Conservation (phyloP, 2,888 invertebrate species). For the Peribatodes rhomboidaria region DNA sequence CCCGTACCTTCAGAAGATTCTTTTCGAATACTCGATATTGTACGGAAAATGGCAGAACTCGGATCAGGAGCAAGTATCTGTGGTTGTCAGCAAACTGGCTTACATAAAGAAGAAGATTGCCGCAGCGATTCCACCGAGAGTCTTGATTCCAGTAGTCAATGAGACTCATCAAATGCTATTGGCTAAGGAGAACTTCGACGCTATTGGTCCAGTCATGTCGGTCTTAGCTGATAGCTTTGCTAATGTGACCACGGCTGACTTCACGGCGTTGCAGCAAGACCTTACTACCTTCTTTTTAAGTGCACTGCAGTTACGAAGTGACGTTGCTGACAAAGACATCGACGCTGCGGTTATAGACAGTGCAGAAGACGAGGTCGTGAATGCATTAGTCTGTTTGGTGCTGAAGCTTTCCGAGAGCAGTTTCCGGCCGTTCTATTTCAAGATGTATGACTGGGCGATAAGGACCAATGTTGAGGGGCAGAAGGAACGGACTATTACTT, state of each 20-base stretch:
- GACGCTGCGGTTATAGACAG: constrained; percentile 75
- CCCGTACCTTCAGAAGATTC: constrained; percentile 92
- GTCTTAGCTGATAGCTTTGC: constrained; percentile 91
- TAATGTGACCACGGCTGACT: constrained; percentile 87
- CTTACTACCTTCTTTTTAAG: constrained; percentile 91
- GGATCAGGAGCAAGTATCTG: constrained; percentile 82
- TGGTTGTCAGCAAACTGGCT: constrained; percentile 86
- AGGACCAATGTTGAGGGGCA: constrained; percentile 86
- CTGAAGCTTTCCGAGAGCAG: constrained; percentile 95
- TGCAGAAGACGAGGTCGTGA: constrained; percentile 91
- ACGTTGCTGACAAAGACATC: constrained; percentile 71
- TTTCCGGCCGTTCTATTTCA: constrained; percentile 95
- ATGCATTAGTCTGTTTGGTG: constrained; percentile 92
- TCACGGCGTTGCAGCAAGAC: constrained; percentile 88
- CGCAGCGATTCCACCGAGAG: constrained; percentile 89
- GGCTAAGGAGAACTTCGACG: constrained; percentile 86
- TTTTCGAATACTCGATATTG: constrained; percentile 88
- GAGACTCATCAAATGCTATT: constrained; percentile 88
- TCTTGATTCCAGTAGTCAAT: constrained; percentile 91
- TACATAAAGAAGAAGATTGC: constrained; percentile 90
- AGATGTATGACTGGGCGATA: constrained; percentile 95
- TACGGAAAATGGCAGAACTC: constrained; percentile 81
- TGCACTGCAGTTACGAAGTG: constrained; percentile 89
- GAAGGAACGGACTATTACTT: constrained; percentile 91
- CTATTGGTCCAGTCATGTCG: constrained; percentile 91